Conservation (phyloP, 2,797 vertebrate species). For the Clarias fuscus region DNA sequence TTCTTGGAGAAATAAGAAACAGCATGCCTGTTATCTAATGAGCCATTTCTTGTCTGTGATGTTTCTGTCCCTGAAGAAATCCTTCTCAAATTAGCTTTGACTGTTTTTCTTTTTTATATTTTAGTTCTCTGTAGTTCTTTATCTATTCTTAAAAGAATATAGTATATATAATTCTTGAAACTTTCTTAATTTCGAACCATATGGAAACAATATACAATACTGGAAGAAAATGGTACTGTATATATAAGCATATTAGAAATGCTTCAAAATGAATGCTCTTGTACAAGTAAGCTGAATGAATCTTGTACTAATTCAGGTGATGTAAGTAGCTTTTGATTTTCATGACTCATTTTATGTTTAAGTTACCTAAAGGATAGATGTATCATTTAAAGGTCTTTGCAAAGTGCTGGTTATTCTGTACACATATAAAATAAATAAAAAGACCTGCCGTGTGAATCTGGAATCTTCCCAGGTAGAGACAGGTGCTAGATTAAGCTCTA, state of each 20-base stretch:
- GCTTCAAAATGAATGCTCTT: not conserved
- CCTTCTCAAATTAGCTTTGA: not conserved
- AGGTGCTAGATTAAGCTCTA: constrained; percentile 27
- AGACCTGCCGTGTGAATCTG: not conserved
- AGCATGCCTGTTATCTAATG: not conserved
- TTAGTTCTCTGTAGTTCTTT: too few species aligned
- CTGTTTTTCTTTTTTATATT: too few species aligned
- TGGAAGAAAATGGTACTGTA: too few species aligned
- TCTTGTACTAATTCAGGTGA: not conserved
- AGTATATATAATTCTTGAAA: too few species aligned
- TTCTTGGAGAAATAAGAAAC: not conserved
- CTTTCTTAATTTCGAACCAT: too few species aligned
- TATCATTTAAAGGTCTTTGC: not conserved
- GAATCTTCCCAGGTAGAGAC: constrained; percentile 4
- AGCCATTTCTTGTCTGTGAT: not conserved
- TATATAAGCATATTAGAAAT: not conserved
- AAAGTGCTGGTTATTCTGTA: not conserved
- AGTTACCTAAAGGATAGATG: not conserved
- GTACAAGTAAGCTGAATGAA: not conserved
- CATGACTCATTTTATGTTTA: not conserved
- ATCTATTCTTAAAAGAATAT: too few species aligned
- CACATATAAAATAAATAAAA: constrained; percentile 1
- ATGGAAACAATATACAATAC: too few species aligned
- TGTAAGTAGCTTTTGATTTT: not conserved
- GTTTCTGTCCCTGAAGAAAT: not conserved